Base-by-base conservation (phyloP, 2,113 vertebrate genomes). In the Stegostoma tigrinum region DNA sequence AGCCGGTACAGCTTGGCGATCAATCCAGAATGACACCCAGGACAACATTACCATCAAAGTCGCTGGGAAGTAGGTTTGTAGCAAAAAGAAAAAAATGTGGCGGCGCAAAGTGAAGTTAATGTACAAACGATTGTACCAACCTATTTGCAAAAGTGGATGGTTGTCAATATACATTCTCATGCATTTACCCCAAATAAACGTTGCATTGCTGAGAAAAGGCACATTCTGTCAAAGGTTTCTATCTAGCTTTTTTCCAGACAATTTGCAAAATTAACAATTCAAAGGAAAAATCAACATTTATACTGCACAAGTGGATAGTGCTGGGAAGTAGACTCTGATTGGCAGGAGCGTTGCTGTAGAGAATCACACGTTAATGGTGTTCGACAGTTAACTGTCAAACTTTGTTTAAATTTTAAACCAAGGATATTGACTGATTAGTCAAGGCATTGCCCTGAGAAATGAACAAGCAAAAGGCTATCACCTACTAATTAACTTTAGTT, bases 1-100 rank as follows among this genome's bases (percentile, higher is more conserved):
- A 96, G 99, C 99, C 0, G 99, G 99, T 80, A 99, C 99, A 15
- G 99, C 99, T 96, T 98, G 97, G 80, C 96, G 98, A 96, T 99
- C 98, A 0, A 99, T 99, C 98, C 98, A 99, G 97, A 99, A 99
- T 95, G 98, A 99, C 95, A 99, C 98, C 98, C 98, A 99, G 96
- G 98, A 99, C 96, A 99, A 94, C 98, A 99, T 99, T 97, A 99
- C 98, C 99, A 99, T 99, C 87, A 99, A 97, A 0, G 98, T 99
- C 80, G 99, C 98, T 0, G 99, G 99, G 96, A 99, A 99, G 96
- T 99, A 99, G 23, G 98, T 99, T 97, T 99, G 99, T 93, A 99
- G 98, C 97, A 99, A 96, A 97, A 99, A 99, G 97, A 99, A 99
- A 97, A 99, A 99, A 97, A 99, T 98, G 97, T 99, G 98, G 1